Base-by-base conservation (phyloP, 2,888 invertebrate species). In the Notocelia uddmanniana region DNA sequence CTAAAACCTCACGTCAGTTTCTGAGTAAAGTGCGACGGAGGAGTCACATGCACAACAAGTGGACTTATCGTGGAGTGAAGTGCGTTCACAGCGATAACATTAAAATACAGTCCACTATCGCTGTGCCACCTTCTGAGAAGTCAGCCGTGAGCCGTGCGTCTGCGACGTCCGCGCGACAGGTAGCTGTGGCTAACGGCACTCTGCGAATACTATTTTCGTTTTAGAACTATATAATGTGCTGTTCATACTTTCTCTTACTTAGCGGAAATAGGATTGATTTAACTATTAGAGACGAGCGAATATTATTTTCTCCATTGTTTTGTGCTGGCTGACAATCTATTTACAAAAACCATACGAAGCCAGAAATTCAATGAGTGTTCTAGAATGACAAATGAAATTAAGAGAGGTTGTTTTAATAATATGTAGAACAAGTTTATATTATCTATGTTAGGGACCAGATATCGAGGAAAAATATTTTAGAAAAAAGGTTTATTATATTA, bases 101-200 rank as follows among this genome's bases (percentile, higher is more conserved):
- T 91, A 88, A 89, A 90, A 90, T 87, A 90, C 89, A 85, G 86
- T 89, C 84, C 87, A 87, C 89, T 90, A 89, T 90, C 88, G 88
- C 85, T 88, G 92, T 92, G 88, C 89, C 87, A 88, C 85, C 88
- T 93, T 92, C 93, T 85, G 77, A 89, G 92, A 93, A 93, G 82
- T 85, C 83, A 84, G 79, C 79, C 83, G 87, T 79, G 81, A 78
- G 81, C 77, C 79, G 75, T 76, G 73, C 74, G 63, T 68, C 73
- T 73, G 66, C 68, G 71, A 26, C 76, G 77, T 77, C 78, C 45
- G 45, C 45, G 82, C 89, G 90, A 90, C 93, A 93, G 92, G 92
- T 92, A 93, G 89, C 84, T 84, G 79, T 76, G 79, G 78, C 83
- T 92, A 93, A 93, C 93, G 93, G 93, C 84, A 92, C 87, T 88